These are phyloP conservation scores for Malurus leucopterus DNA, from an alignment of 2,797 vertebrate species.

Conservation along the genomic window DNA sequence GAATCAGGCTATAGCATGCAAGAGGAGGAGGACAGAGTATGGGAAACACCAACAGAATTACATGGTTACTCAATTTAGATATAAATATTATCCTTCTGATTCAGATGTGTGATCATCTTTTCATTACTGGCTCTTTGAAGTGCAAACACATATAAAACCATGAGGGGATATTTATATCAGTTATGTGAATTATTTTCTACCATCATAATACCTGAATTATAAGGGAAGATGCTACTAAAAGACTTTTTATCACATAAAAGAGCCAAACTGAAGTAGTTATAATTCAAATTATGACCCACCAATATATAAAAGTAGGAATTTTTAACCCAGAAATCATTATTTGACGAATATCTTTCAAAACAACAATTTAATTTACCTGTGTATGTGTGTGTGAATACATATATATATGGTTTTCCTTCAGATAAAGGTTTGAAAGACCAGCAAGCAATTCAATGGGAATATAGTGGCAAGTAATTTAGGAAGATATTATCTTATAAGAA, in stretches of 20 bases:
- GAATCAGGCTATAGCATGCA: neutral
- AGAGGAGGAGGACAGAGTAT: constrained; percentile 3
- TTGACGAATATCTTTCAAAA: neutral
- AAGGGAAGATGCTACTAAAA: neutral
- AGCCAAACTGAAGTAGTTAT: neutral
- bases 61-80: constrained; percentile 5
- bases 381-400: neutral
- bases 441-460: neutral
- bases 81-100: constrained; percentile 46
- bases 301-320: neutral
- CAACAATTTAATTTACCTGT: neutral
- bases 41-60: constrained; percentile 10
- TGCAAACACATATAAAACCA: constrained; percentile 11
- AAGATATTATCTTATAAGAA: neutral
- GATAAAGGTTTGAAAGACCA: neutral
- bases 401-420: neutral
- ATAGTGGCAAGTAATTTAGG: neutral
- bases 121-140: neutral
- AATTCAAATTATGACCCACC: neutral
- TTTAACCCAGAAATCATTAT: neutral
- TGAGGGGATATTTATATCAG: neutral
- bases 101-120: constrained; percentile 24
- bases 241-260: neutral
- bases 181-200: constrained; percentile 1
- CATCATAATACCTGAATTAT: neutral